Evolutionary conservation across 2,113 vertebrate genomes (phyloP), one percentile per base, ranked within the genome.

Genomic region (Osmerus mordax): DNA sequence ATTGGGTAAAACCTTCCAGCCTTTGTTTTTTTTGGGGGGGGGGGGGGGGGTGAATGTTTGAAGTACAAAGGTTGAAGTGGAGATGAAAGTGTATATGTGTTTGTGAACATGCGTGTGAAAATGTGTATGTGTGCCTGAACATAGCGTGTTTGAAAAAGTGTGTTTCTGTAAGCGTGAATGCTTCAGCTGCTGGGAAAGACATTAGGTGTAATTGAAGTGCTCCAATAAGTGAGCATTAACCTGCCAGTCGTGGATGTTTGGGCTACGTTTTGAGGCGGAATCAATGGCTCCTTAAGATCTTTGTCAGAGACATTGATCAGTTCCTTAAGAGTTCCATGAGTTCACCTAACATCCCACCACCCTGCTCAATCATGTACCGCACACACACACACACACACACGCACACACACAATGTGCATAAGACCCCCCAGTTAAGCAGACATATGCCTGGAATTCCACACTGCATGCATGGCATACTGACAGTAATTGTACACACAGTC

Each of bases 151-250:
- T 21, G 65, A 25, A n/a, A 65, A 14, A 23, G 55, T 25, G 15
- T 55, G 58, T 58, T 32, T 23, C 29, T 51, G 56, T 61, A 23
- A n/a, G 28, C 52, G 16, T 4, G 19, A 29, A 53, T 41, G 15
- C 62, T 36, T n/a, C 18, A 16, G 5, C 16, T 41, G 63, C 76
- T 81, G 74, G 65, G 69, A 79, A 84, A 84, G 56, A 61, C 70
- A 84, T 84, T 74, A 81, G 63, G 63, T 76, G 75, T 71, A 79
- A 75, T 71, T 71, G 76, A 77, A 72, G 71, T 51, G 55, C 51
- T 16, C 69, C 62, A 67, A 71, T 67, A 55, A 56, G 41, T 32
- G 69, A 19, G 54, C 65, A 25, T 69, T 15, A 51, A 60, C 65
- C 14, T 21, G 53, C 62, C 74, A 70, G 36, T 21, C 54, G 14